Base-by-base conservation (phyloP, 2,888 invertebrate species). In the Cynaeus angustus region DNA sequence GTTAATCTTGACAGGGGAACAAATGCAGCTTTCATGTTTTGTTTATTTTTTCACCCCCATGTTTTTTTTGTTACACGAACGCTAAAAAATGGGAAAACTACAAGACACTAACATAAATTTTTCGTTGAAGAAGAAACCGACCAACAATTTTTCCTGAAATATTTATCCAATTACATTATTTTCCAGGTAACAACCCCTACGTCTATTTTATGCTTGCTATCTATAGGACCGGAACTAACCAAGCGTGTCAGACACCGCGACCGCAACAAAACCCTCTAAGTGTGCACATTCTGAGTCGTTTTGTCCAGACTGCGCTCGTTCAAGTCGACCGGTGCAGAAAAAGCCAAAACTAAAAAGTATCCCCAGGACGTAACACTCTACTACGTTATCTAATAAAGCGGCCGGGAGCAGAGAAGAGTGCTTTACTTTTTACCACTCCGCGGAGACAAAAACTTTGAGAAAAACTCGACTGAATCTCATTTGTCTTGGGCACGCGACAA, bases 401-500 rank as follows among this genome's bases (percentile, higher is more conserved):
- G 61, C 70, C 69, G 64, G 72, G 55, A 69, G 72, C 67, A 55
- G 73, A 56, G 68, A 73, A 69, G 75, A 76, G 77, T 76, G 73
- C 77, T 76, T 77, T 74, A 75, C 74, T 78, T 77, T 77, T 76
- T 78, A 77, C 76, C 77, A 76, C 76, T 74, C 77, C 76, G 65
- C 66, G 58, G 77, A 77, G 78, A 76, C 75, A 78, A 77, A 77
- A 78, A 78, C 74, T 77, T 75, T 70, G 73, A 68, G 74, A 77
- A 77, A 78, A 77, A 77, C 71, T 69, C 73, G 72, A 65, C 69
- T 74, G 74, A 77, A 74, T 78, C 76, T 78, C 77, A 78, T 78
- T 78, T 78, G 78, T 78, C 75, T 77, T 72, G 74, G 72, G 74
- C 76, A 74, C 74, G 76, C 75, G 76, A 79, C 77, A 79, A 79